Base-by-base conservation (phyloP, 2,888 invertebrate genomes). In the Hyppa rectilinea region DNA sequence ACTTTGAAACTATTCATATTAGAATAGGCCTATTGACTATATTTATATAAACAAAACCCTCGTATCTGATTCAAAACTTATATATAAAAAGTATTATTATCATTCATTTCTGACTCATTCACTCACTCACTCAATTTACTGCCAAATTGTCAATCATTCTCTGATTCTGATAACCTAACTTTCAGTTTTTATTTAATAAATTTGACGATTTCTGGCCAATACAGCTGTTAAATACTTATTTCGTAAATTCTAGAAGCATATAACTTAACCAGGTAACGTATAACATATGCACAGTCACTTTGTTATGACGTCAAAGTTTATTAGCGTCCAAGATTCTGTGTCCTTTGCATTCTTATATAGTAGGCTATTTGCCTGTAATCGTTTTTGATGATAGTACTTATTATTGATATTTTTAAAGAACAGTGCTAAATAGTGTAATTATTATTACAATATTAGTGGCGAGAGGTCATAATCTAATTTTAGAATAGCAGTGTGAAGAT, bases 111-210 rank as follows among this genome's bases (percentile, higher is more conserved):
- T 43, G 17, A 1, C 34, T 29, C 52, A 26, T 23, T 36, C 43
- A 36, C 20, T n/a, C 65, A 66, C 23, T 72, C 72, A 50, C n/a
- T 71, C 59, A 71, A 47, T 36, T 36, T 4, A 52, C 50, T 52
- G 55, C 40, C 49, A 58, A 49, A 74, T 70, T 77, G 77, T 59
- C 58, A 77, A 59, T 77, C 52, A 38, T 29, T 61, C 43, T 55
- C 34, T 64, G 36, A 29, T 17, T 53, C 38, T 50, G 53, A 2
- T 83, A 83, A 83, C 83, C 80, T 84, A 67, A 74, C 69, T 72
- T 75, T 64, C 62, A 61, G 59, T 45, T 75, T 68, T 65, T 62
- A 68, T 69, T 50, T 74, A 72, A 59, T 62, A 75, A 58, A 71
- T 74, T 80, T 74, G 74, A 59, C 49, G 58, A 74, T 59, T 75